Evolutionary conservation across 1,140 invertebrate genomes (phyloP).

Genomic region (Homalodisca vitripennis): DNA sequence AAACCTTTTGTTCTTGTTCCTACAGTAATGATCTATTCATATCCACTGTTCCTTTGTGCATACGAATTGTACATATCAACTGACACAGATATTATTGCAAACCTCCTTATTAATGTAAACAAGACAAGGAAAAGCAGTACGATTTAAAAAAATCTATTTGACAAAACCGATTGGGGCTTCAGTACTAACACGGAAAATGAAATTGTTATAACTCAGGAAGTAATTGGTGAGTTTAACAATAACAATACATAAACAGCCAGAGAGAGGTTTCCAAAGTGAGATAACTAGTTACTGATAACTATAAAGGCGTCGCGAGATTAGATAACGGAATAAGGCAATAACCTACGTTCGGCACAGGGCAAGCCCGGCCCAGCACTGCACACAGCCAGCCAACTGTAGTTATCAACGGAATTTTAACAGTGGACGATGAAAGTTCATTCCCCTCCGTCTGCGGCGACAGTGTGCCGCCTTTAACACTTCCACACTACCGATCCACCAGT

Average conservation of each 20-base stretch:
- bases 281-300: neutral
- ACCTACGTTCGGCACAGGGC: slow-evolving; percentile 7
- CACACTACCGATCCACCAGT: too few species aligned
- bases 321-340: slow-evolving; percentile 23
- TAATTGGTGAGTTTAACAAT: neutral
- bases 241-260: slow-evolving; percentile 14
- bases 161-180: too few species aligned
- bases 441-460: neutral
- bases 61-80: too few species aligned
- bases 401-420: slow-evolving; percentile 15
- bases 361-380: too few species aligned
- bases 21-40: too few species aligned
- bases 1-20: too few species aligned
- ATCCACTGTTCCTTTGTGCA: too few species aligned
- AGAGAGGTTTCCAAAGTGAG: neutral
- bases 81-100: too few species aligned
- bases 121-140: too few species aligned
- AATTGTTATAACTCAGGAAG: neutral
- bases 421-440: slow-evolving; percentile 4
- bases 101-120: too few species aligned
- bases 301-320: slow-evolving; percentile 14
- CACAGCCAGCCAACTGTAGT: neutral
- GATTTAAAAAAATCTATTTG: too few species aligned
- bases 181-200: neutral
- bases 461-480: too few species aligned